Evolutionary conservation across 2,113 vertebrate genomes (phyloP).

Genomic region (Podocnemis expansa): DNA sequence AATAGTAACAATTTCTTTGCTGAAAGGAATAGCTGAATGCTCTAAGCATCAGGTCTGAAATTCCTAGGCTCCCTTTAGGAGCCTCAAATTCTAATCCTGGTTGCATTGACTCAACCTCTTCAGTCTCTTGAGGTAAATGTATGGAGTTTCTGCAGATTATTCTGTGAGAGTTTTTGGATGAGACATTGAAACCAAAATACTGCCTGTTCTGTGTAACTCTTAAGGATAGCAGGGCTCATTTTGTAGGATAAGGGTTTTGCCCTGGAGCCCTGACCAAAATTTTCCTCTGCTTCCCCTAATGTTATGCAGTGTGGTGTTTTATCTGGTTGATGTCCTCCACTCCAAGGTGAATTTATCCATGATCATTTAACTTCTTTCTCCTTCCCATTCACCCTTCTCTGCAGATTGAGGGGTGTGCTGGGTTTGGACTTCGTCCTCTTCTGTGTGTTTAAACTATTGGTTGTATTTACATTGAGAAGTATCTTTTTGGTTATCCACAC

Average conservation of each 20-base stretch:
- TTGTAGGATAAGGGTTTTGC: neutral
- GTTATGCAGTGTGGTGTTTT: rapidly evolving
- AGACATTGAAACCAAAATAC: neutral
- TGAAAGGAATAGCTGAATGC: rapidly evolving
- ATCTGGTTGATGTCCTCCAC: rapidly evolving
- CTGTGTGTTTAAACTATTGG: neutral
- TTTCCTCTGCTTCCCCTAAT: rapidly evolving
- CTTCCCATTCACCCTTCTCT: neutral
- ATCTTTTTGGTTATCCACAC: neutral
- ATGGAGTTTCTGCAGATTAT: rapidly evolving
- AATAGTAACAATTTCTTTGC: neutral
- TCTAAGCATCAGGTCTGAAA: neutral
- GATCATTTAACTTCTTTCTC: neutral
- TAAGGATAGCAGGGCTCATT: neutral
- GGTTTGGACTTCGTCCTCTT: neutral
- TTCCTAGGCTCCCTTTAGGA: neutral
- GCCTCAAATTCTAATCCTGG: neutral
- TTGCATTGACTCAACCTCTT: neutral
- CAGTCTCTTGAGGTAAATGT: neutral
- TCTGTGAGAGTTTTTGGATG: neutral
- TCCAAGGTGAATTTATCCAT: neutral
- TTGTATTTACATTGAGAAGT: rapidly evolving
- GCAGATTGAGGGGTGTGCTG: neutral
- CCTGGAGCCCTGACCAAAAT: neutral
- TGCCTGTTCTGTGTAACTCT: rapidly evolving